Percentiles rank a stretch among this genome's conserved stretches.
phyloP scores from a whole-genome alignment of 2,797 vertebrate species.

The Lophius americanus region DNA sequence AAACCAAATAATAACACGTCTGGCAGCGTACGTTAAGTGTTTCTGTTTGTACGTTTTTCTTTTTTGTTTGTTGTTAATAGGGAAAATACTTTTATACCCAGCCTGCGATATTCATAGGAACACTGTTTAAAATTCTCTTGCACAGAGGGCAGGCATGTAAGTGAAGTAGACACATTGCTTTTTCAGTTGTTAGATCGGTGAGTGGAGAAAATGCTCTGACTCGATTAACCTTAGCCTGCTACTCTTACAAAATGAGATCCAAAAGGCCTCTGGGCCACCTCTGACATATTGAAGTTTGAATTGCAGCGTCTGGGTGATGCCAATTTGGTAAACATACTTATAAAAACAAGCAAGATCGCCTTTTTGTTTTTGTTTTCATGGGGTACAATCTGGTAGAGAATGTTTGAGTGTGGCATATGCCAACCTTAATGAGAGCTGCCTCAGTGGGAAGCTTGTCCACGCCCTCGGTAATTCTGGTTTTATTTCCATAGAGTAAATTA shows the following conservation, averaged over 20 bases:
- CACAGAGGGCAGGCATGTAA: conserved; percentile 17
- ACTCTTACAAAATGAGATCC: conserved; percentile 47
- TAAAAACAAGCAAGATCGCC: conserved; percentile 14
- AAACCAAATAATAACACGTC: conserved; percentile 18
- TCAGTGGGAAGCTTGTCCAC: conserved; percentile 20
- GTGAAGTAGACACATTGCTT: conserved; percentile 30
- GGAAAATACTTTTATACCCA: too few relatives aligned
- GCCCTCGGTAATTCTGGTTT: conserved; percentile 10
- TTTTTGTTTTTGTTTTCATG: conserved; percentile 8
- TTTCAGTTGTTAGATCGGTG: conserved; percentile 16
- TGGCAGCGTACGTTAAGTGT: conserved; percentile 2
- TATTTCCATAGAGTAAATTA: conserved; percentile 34
- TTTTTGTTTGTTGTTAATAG: too few relatives aligned
- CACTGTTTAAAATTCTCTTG: conserved; percentile 21
- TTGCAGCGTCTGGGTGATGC: conserved; percentile 27
- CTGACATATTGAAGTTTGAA: conserved; percentile 57
- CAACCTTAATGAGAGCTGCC: conserved; percentile 10
- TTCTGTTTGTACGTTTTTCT: conserved; percentile 1
- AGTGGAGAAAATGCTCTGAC: conserved; percentile 40
- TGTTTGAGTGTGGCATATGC: conserved; percentile 17
- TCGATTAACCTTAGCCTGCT: conserved; percentile 41
- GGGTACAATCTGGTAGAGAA: conserved; percentile 7
- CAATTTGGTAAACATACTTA: conserved; percentile 33
- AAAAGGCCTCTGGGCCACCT: conserved; percentile 21
- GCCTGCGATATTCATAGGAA: conserved; percentile 23